Evolutionary conservation across 2,888 invertebrate species (phyloP).

Genomic region (Melanostoma mellinum): DNA sequence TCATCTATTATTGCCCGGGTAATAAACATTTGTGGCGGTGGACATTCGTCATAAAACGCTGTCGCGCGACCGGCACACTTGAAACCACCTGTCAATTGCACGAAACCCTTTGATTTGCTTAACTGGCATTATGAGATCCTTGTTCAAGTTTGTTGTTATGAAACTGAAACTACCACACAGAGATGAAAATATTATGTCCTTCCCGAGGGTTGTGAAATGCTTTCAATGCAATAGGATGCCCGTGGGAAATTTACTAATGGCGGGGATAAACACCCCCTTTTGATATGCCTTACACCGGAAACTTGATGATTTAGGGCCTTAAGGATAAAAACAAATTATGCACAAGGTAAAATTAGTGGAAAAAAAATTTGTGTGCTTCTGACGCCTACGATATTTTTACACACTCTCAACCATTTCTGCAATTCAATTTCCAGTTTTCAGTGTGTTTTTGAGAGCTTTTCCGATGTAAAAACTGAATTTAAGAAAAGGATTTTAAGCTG

Average conservation of each 20-base stretch:
- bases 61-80: constrained; percentile 14
- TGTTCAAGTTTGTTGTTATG: background rate
- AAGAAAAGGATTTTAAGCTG: constrained; percentile 37
- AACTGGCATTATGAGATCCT: constrained; percentile 2
- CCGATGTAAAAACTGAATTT: constrained; percentile 48
- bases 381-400: constrained; percentile 34
- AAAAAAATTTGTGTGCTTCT: constrained; percentile 38
- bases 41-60: constrained; percentile 21
- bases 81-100: constrained; percentile 26
- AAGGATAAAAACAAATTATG: constrained; percentile 50
- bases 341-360: constrained; percentile 13
- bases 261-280: constrained; percentile 43
- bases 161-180: constrained; percentile 42
- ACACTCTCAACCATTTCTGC: constrained; percentile 11
- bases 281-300: constrained; percentile 24
- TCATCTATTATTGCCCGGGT: constrained; percentile 24
- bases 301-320: constrained; percentile 48
- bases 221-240: constrained; percentile 23
- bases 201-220: too few relatives aligned
- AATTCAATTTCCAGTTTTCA: constrained; percentile 68
- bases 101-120: constrained; percentile 3
- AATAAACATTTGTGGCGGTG: constrained; percentile 46
- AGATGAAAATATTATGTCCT: too few relatives aligned
- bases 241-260: constrained; percentile 64
- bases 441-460: constrained; percentile 47